Evolutionary conservation across 2,113 vertebrate genomes (phyloP).

Genomic region (Nycticorax nycticorax): DNA sequence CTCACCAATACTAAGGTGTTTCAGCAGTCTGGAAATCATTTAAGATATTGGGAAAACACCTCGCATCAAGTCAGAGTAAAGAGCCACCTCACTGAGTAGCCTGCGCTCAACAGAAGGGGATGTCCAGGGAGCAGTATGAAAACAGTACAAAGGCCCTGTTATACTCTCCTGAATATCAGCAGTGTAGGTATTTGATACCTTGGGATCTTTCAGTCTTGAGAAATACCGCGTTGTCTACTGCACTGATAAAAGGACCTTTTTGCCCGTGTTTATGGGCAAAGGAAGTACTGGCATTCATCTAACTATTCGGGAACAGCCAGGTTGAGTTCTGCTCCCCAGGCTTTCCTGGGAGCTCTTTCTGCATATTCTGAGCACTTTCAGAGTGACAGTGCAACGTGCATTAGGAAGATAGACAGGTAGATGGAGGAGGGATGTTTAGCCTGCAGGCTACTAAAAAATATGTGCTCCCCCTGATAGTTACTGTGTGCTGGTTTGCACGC

Average conservation of each 20-base stretch:
- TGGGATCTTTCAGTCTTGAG: not conserved
- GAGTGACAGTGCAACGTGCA: not conserved
- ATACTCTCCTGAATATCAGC: not conserved
- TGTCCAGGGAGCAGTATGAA: not conserved
- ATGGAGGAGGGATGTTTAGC: constrained; percentile 54
- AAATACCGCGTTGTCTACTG: not conserved
- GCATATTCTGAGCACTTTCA: not conserved
- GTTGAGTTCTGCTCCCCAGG: not conserved
- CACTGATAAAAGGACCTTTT: not conserved
- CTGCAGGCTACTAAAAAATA: constrained; percentile 61
- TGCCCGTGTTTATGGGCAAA: not conserved
- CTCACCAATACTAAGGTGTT: not conserved
- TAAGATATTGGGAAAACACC: not conserved
- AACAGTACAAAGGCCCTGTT: not conserved
- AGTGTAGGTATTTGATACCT: not conserved
- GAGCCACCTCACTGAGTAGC: not conserved
- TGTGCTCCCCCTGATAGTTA: constrained; percentile 56
- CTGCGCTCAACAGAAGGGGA: not conserved
- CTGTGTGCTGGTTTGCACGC: constrained; percentile 32
- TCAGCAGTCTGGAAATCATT: not conserved
- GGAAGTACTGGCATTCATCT: not conserved
- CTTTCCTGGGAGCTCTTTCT: not conserved
- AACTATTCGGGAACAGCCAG: not conserved
- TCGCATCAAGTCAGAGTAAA: not conserved
- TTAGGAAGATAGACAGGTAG: constrained; percentile 43